phyloP scores from a whole-genome alignment of 2,797 vertebrate species.

The Cottoperca gobio region DNA sequence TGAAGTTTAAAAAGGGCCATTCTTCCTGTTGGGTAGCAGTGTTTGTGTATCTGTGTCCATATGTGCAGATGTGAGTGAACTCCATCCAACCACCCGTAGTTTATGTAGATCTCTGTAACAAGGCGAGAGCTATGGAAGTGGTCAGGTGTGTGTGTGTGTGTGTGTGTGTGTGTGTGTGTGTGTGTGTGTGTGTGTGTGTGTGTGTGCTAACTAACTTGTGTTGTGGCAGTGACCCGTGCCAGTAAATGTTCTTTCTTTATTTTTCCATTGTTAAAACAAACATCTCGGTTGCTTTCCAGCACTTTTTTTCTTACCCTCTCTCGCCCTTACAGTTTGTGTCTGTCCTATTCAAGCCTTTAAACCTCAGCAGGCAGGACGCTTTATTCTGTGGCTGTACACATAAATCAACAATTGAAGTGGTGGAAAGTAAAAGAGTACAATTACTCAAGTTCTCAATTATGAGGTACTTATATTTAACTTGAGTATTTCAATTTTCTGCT shows the following conservation, averaged over 20 bases:
- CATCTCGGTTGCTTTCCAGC: constrained; percentile 25
- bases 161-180: constrained; percentile 10
- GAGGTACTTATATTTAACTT: neutral
- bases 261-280: constrained; percentile 58
- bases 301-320: constrained; percentile 17
- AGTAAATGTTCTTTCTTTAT: constrained; percentile 37
- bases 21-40: constrained; percentile 40
- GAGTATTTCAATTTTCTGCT: constrained; percentile 3
- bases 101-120: constrained; percentile 54
- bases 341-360: constrained; percentile 9
- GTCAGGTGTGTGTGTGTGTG: constrained; percentile 25
- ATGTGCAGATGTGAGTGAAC: constrained; percentile 56
- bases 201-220: constrained; percentile 7
- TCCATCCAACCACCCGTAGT: constrained; percentile 51
- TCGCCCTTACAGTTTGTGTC: constrained; percentile 17
- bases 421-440: neutral
- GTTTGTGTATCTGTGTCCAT: constrained; percentile 57
- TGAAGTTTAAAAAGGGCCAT: constrained; percentile 13
- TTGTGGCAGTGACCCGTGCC: constrained; percentile 41
- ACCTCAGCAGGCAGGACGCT: constrained; percentile 5
- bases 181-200: constrained; percentile 20
- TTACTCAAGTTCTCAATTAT: neutral
- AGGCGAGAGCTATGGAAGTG: constrained; percentile 59
- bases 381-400: neutral
- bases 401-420: neutral